Base-by-base conservation (phyloP, 2,888 invertebrate species). In the Rhimphoctona megacephalus region DNA sequence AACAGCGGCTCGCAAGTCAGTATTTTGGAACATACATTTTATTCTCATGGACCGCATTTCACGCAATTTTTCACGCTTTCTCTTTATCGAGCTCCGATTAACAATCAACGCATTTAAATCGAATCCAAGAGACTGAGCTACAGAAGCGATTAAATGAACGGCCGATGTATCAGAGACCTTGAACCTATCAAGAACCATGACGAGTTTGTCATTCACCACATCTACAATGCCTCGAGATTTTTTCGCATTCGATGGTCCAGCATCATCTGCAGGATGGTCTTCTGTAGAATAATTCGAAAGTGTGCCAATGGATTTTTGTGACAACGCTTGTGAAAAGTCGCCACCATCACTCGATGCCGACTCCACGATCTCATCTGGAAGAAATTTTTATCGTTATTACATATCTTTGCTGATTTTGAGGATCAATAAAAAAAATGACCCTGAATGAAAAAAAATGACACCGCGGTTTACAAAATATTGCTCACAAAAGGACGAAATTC, bases 401-500 rank as follows among this genome's bases (percentile, higher is more conserved):
- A 64, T 77, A 72, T 72, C 25, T 52, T 72, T 52, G 72, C 72
- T 72, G 74, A 74, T 74, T n/a, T n/a, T 61, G 54, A 61, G 74
- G 61, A 61, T 74, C 52, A 66, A 39, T 39, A 79, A 52, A 49
- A 49, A 79, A 79, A 79, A 66, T 33, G 36, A 67, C 19, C 33
- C 67, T 49, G 52, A 49, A 78, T 66, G 67, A 64, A 78, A 78
- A 77, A 78, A 78, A 78, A 78, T 78, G 78, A 78, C 78, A 52
- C 78, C 67, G 8, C 66, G 79, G 49, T 64, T 79, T 79, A 52
- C 66, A 79, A 54, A 79, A 79, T 54, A 69, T 79, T 54, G 54
- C 79, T 79, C 79, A 79, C 79, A 69, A 79, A 67, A 79, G 79
- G 69, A 36, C 69, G 52, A 52, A 79, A 79, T 79, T 79, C 33